A percentile compares a stretch with the other conserved stretches of the same genome.
Conservation (phyloP, 2,113 vertebrate species). For the Burhinus bistriatus region DNA sequence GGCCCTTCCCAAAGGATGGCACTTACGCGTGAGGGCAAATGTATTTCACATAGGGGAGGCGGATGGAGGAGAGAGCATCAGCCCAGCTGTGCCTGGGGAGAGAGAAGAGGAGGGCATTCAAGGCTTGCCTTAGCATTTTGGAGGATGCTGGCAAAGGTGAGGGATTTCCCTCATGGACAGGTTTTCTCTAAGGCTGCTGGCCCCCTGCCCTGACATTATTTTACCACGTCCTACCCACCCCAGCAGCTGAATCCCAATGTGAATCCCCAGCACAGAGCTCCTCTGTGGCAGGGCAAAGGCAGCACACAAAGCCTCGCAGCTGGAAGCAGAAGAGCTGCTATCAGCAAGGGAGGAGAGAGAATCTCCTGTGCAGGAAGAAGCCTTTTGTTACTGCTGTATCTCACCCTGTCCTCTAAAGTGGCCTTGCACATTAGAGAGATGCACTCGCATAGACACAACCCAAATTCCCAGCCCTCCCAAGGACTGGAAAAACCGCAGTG, state of each 20-base stretch:
- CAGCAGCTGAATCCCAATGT: fast-evolving
- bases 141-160: fast-evolving
- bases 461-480: neutral
- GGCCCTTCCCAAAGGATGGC: neutral
- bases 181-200: neutral
- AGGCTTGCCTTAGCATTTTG: neutral
- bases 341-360: neutral
- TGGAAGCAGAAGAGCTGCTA: neutral
- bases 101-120: neutral
- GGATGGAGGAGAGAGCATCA: constrained; percentile 85
- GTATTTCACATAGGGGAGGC: constrained; percentile 92
- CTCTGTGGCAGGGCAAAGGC: neutral
- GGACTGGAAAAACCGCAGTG: neutral
- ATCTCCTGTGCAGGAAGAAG: neutral
- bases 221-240: neutral
- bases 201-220: neutral
- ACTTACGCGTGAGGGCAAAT: constrained; percentile 99
- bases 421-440: neutral
- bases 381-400: neutral
- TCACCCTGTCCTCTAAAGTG: neutral
- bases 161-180: neutral
- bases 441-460: neutral
- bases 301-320: neutral
- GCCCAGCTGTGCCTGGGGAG: constrained; percentile 91
- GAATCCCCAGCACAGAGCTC: neutral